Evolutionary conservation across 2,113 vertebrate genomes (phyloP), one percentile per base, ranked within the genome.

Genomic region (Cololabis saira): DNA sequence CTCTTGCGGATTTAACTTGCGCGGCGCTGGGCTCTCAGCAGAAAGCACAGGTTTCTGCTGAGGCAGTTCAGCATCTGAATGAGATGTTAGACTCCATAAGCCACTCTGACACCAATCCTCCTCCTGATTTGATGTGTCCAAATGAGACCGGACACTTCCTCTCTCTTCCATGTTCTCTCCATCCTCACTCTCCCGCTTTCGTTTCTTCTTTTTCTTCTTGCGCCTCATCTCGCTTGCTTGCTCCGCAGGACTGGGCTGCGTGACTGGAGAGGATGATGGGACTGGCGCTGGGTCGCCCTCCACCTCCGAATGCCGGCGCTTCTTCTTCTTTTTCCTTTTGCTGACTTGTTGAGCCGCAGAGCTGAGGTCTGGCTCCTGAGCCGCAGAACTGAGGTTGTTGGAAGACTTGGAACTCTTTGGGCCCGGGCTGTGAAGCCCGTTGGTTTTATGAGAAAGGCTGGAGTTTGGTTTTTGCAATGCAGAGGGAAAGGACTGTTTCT

Each of bases 51-150:
- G 45, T 43, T 45, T 74, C 12, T 56, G 61, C 15, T 84, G 59
- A 1, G 70, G 27, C 48, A 51, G 64, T 43, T 78, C 78, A 37
- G 45, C 18, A 16, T 58, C 56, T 21, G 60, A 48, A 17, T 61
- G 33, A 8, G 81, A n/a, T 0, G 59, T 61, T 1, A 93, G 68
- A 40, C 80, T 89, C 92, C 91, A 92, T 13, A 84, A 67, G 40
- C 91, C 90, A 0, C 84, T 82, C 12, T 89, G 85, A 81, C 89
- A 87, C 92, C 93, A 92, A 21, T 93, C 92, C 74, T 93, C 92
- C n/a, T 93, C 92, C 47, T 85, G 90, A 51, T 27, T 61, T 0
- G 67, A 16, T 1, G 62, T 30, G 30, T 92, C 86, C 21, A 91
- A 61, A 54, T 89, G 92, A 19, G 89, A 87, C 8, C n/a, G 50